These are phyloP conservation scores for Andrena camellia DNA, from an alignment of 2,888 invertebrate species.

Conservation along the genomic window DNA sequence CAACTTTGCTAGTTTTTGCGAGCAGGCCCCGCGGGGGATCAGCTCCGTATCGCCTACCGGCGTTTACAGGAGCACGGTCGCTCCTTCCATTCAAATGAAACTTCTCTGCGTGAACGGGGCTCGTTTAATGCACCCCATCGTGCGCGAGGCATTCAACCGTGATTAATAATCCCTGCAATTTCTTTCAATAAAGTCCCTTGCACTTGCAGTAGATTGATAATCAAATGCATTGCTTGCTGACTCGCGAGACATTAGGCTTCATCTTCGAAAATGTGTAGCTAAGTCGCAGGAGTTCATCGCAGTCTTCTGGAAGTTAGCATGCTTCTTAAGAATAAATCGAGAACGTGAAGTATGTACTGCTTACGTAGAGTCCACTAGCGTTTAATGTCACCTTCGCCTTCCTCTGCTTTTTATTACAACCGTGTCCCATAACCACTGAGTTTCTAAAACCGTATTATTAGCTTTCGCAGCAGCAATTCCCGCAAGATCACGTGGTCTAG, in stretches of 20 bases:
- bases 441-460: background rate
- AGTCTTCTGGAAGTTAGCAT: too few relatives aligned
- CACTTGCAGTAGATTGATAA: too few relatives aligned
- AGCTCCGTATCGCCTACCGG: slow-evolving; percentile 16
- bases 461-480: slow-evolving; percentile 18
- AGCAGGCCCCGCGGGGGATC: slow-evolving; percentile 2
- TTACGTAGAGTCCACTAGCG: background rate
- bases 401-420: background rate
- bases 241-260: too few relatives aligned
- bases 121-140: slow-evolving; percentile 10
- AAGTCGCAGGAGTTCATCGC: too few relatives aligned
- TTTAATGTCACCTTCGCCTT: background rate
- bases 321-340: too few relatives aligned
- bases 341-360: background rate
- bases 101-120: slow-evolving; percentile 1
- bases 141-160: background rate
- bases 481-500: background rate
- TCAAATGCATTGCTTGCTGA: too few relatives aligned
- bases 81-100: slow-evolving; percentile 25
- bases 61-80: slow-evolving; percentile 9
- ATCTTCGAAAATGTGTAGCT: too few relatives aligned
- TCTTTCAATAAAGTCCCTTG: background rate
- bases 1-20: slow-evolving; percentile 30
- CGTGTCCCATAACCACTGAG: background rate
- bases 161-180: slow-evolving; percentile 6